Percentiles rank a stretch among this genome's conserved stretches.
These are phyloP conservation scores for Pseudomyrmex concolor DNA, from an alignment of 1,140 invertebrate genomes.

Conservation along the genomic window DNA sequence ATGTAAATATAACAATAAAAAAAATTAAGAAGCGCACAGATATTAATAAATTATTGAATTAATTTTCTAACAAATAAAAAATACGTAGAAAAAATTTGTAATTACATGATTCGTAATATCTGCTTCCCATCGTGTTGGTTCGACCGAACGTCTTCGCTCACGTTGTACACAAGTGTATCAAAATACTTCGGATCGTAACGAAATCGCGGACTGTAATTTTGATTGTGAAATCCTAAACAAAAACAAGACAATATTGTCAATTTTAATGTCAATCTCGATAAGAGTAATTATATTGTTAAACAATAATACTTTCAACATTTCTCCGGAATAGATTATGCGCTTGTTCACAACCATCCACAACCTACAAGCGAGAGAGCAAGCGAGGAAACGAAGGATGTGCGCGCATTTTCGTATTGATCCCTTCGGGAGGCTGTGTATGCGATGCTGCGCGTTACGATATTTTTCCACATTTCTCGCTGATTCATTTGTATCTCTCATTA, in stretches of 20 bases:
- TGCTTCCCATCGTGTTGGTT: constrained; percentile 82
- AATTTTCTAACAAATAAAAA: not conserved
- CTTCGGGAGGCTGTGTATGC: not conserved
- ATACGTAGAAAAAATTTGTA: constrained; percentile 30
- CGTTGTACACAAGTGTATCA: not conserved
- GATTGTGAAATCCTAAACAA: not conserved
- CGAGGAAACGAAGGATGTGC: constrained; percentile 24
- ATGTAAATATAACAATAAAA: not conserved
- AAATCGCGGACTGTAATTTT: not conserved
- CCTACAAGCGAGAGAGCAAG: not conserved
- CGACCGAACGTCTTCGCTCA: not conserved
- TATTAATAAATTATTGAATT: not conserved
- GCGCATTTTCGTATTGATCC: constrained; percentile 49
- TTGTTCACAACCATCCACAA: not conserved
- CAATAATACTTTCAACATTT: not conserved
- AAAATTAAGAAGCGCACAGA: not conserved
- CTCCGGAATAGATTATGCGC: not conserved
- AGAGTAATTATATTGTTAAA: not conserved
- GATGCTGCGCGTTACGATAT: constrained; percentile 25
- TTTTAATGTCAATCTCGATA: not conserved
- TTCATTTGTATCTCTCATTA: not conserved
- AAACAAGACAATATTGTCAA: not conserved
- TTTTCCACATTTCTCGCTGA: not conserved
- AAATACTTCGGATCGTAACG: not conserved
- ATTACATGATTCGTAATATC: constrained; percentile 84